Percentiles rank a stretch among this genome's conserved stretches.
These are phyloP conservation scores for Tragopan temminckii DNA, from an alignment of 2,797 vertebrate genomes.

Conservation along the genomic window DNA sequence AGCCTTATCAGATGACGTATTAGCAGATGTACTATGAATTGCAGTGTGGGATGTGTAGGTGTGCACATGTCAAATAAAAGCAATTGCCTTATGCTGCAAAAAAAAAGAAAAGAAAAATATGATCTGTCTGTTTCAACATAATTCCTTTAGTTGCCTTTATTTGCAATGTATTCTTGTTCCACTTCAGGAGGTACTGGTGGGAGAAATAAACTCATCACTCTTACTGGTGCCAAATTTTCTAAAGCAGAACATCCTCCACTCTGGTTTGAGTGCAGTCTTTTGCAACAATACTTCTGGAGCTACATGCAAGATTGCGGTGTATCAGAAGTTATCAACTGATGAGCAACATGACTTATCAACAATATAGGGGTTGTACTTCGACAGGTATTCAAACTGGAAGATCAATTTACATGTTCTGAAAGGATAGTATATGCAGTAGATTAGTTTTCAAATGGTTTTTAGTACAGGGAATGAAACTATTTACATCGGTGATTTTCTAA, in stretches of 20 bases:
- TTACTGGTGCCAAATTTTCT: background rate
- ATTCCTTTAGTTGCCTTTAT: background rate
- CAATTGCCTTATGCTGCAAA: background rate
- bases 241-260: background rate
- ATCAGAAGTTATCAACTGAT: background rate
- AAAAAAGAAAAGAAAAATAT: background rate
- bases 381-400: conserved; percentile 54
- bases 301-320: fast-evolving
- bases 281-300: background rate
- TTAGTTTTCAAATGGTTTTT: conserved; percentile 66
- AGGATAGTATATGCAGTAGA: conserved; percentile 39
- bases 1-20: background rate
- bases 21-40: background rate
- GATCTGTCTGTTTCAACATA: background rate
- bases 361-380: background rate
- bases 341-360: background rate
- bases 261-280: background rate
- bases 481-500: conserved; percentile 39
- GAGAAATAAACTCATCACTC: background rate
- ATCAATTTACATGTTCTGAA: conserved; percentile 67
- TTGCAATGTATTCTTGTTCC: background rate
- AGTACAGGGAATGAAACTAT: conserved; percentile 42
- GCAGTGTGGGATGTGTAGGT: background rate
- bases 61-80: background rate
- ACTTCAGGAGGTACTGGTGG: background rate